A percentile compares a stretch with the other conserved stretches of the same genome.
Evolutionary conservation across 2,113 vertebrate genomes (phyloP).

Genomic region (Psittacula cyanocephala): DNA sequence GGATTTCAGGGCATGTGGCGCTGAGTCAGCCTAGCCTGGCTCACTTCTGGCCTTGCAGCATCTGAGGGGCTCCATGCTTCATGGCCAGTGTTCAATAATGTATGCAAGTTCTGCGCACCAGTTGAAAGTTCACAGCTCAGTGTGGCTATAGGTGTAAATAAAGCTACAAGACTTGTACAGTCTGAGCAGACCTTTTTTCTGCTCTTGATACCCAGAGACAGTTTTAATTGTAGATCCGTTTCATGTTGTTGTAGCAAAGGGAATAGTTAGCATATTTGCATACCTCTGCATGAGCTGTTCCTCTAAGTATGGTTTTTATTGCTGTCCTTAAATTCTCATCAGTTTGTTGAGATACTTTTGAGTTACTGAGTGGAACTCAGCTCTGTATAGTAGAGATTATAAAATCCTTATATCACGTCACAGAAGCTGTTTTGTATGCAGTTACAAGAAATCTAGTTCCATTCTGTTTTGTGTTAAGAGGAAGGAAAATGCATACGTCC

Average conservation of each 20-base stretch:
- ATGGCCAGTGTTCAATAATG: not conserved
- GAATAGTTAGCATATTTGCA: not conserved
- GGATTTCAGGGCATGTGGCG: not conserved
- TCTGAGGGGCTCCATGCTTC: not conserved
- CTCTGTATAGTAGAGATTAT: not conserved
- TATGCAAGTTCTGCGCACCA: not conserved
- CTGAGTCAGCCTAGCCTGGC: not conserved
- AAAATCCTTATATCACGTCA: not conserved
- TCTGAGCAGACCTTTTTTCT: not conserved
- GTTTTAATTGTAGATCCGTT: not conserved
- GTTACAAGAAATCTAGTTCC: not conserved
- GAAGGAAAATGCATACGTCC: not conserved
- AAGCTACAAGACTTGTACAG: not conserved
- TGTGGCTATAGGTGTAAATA: accelerated
- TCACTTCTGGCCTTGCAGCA: accelerated
- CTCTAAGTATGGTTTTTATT: not conserved
- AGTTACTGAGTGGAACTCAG: not conserved
- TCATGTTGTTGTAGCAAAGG: not conserved
- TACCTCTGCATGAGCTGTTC: not conserved
- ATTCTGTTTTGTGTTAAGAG: not conserved
- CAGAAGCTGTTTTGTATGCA: not conserved
- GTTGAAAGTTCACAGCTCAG: not conserved
- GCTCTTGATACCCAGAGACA: not conserved
- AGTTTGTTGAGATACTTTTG: not conserved
- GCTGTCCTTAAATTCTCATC: not conserved